Base-by-base conservation (phyloP, 2,888 invertebrate species). In the Leptura quadrifasciata region DNA sequence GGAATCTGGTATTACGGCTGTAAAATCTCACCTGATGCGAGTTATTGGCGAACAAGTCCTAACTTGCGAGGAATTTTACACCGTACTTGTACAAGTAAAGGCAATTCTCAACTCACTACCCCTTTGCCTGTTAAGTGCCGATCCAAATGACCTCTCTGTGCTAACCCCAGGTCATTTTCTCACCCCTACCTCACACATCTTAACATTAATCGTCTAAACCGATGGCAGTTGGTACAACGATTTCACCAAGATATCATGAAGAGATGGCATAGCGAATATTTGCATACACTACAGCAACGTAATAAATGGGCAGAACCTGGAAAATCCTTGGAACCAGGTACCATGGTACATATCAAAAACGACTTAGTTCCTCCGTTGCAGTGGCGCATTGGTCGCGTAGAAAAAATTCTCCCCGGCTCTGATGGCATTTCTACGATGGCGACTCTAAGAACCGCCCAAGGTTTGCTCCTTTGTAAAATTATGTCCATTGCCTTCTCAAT, bases 81-180 rank as follows among this genome's bases (percentile, higher is more conserved):
- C 21, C 12, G 5, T 57, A 18, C 20, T 57, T 12, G 20, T 18
- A 18, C 57, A 57, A 18, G n/a, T 61, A 12, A 31, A 31, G n/a
- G 27, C 61, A 4, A 3, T 61, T 4, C 17, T 61, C 10, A 61
- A 61, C n/a, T 21, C 47, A 6, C 39, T n/a, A 2, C 65, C 52
- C 1, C 39, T 65, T 12, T 65, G 39, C 17, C 9, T 6, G 9
- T 2, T 65, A 3, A 65, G 65, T 65, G 5, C 39, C 1, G 65
- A 65, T 31, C 47, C 47, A 4, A 65, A 65, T 17, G 65, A 65
- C 17, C 24, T 54, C 5, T 17, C n/a, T 8, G 65, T 47, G 2
- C 17, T 65, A 54, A 65, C 65, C 15, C 52, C 65, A 15, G 52
- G 52, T 12, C 18, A 47, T 47, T 65, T 47, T 20, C 39, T 65